Conservation (phyloP, 2,888 invertebrate genomes). For the Acanthopleura granulata region DNA sequence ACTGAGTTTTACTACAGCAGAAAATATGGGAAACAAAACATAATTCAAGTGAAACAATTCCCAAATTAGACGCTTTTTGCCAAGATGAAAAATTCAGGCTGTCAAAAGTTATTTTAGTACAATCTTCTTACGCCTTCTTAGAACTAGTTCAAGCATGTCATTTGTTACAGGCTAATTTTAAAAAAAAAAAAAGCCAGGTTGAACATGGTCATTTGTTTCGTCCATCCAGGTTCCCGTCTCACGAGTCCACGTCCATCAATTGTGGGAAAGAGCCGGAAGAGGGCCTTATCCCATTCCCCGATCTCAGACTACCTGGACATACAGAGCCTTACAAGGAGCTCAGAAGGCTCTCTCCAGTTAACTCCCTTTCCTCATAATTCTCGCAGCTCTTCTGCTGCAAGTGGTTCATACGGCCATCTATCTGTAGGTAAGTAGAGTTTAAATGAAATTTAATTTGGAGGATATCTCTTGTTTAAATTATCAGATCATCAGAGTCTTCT, state of each 20-base stretch:
- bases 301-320: constrained; percentile 96
- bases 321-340: constrained; percentile 95
- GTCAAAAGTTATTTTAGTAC: too few relatives aligned
- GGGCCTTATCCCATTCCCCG: constrained; percentile 91
- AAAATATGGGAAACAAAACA: constrained; percentile 9
- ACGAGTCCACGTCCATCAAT: constrained; percentile 77
- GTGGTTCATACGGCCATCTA: constrained; percentile 96
- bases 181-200: too few relatives aligned
- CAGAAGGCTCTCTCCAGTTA: constrained; percentile 83
- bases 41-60: not conserved
- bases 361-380: constrained; percentile 60
- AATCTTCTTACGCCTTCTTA: too few relatives aligned
- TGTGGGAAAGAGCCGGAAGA: constrained; percentile 78
- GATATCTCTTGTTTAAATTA: too few relatives aligned
- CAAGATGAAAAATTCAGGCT: too few relatives aligned
- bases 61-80: not conserved
- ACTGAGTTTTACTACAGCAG: too few relatives aligned
- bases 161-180: too few relatives aligned
- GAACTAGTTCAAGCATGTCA: too few relatives aligned
- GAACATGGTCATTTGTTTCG: too few relatives aligned
- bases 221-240: constrained; percentile 75
- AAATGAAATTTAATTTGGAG: too few relatives aligned
- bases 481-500: too few relatives aligned
- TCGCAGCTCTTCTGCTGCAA: constrained; percentile 76
- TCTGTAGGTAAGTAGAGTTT: constrained; percentile 80